These are phyloP conservation scores for Pangasianodon gigas DNA, from an alignment of 2,113 vertebrate species.

Conservation along the genomic window DNA sequence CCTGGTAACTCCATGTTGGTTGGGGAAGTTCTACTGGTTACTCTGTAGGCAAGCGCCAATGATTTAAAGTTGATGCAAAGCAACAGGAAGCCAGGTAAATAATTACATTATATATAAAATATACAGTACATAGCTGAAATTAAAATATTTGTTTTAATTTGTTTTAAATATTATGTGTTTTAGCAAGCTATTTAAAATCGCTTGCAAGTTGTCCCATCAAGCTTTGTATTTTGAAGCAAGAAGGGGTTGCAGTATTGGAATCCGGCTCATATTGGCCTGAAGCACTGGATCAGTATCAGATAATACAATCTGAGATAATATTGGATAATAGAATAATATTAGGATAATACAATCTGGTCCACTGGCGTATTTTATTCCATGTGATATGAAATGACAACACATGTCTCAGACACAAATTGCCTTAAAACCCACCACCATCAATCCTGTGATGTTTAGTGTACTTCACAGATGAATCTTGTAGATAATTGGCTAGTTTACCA, in stretches of 20 bases:
- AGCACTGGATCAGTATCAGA: not conserved
- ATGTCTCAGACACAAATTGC: not conserved
- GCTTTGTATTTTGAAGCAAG: not conserved
- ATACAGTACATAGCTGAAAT: too few relatives aligned
- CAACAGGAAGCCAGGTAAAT: not conserved
- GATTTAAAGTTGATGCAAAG: not conserved
- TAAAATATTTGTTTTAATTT: too few relatives aligned
- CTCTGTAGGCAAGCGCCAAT: not conserved
- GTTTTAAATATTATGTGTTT: not conserved
- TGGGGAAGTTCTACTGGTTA: not conserved
- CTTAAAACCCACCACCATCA: not conserved
- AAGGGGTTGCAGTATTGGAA: not conserved
- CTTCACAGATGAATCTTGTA: not conserved
- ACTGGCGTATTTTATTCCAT: not conserved
- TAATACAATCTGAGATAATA: not conserved
- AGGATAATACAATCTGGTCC: not conserved
- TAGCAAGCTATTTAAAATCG: not conserved
- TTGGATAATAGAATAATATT: not conserved
- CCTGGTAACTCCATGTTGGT: not conserved
- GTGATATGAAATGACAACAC: not conserved
- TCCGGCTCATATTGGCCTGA: not conserved
- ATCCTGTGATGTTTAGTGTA: not conserved
- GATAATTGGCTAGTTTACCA: not conserved
- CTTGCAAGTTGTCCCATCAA: not conserved
- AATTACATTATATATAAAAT: not conserved